Evolutionary conservation across 2,888 invertebrate species (phyloP), one percentile per base, ranked within the genome.

Genomic region (Anagyrus pseudococci): DNA sequence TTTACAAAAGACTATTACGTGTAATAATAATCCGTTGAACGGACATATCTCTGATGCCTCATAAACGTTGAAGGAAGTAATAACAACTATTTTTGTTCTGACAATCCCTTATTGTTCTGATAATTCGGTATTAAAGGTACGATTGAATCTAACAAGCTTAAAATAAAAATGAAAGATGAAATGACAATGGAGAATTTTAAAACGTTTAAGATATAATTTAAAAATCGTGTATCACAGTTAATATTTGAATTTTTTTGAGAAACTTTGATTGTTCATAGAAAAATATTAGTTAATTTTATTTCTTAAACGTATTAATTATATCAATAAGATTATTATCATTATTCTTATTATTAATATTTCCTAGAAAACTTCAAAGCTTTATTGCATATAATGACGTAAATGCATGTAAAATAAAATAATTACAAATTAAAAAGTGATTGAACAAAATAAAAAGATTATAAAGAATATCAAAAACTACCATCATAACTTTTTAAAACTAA

Each of bases 61-160:
- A n/a, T n/a, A 65, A 66, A 62, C 62, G 66, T 66, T 62, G 62
- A 52, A 62, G 58, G 66, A 54, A 62, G 66, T 56, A 58, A 65
- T 65, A 62, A 56, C 57, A 56, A 62, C 62, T 56, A 59, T 66
- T 56, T 56, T 60, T 64, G 64, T 61, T 64, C 61, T 62, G 62
- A 66, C 62, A 52, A 66, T 55, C 66, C 66, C 59, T 66, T 62
- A 66, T 50, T 48, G 41, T 41, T 4, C 13, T 33, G 33, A 6
- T 6, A 13, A 33, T 33, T 33, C 8, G 13, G 55, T 52, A 65
- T 58, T 25, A 40, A 58, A 55, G 47, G 47, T n/a, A n/a, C n/a
- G 65, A 65, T 50, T 56, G 61, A 55, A 53, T 65, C 65, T 62
- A 65, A 65, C 61, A 65, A 65, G 61, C 65, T 65, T 65, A 65